Base-by-base conservation (phyloP, 2,888 invertebrate species). In the Yponomeuta malinellus region DNA sequence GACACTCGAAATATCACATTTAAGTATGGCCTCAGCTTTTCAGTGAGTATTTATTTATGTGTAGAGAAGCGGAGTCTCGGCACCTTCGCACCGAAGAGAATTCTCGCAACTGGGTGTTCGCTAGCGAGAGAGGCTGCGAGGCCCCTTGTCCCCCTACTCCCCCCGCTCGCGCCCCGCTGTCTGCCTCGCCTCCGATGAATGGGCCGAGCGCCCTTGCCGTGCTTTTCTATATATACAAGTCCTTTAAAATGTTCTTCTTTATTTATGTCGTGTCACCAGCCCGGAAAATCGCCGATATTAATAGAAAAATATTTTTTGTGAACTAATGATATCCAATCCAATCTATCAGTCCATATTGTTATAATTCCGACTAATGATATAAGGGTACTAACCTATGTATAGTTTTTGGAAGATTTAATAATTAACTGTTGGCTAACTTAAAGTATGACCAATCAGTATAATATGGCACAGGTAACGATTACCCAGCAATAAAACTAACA, bases 111-210 rank as follows among this genome's bases (percentile, higher is more conserved):
- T 80, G 78, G 78, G 78, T 79, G 81, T 82, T 81, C 81, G 86
- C 86, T 88, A 84, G 85, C 81, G 78, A 80, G 84, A 73, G 73
- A 72, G 63, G 52, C 43, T 68, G 31, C 69, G 33, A 84, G 83
- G 83, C 81, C 80, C 66, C 78, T 81, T 81, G 79, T 75, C 77
- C 76, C 75, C 75, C 75, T 75, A 74, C 73, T 72, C 77, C 76
- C 75, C 77, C 74, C 75, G 71, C 74, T 73, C 72, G 73, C 79
- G 76, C 75, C 82, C 85, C 89, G 87, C 89, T 82, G 84, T 85
- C 86, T 87, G 85, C 83, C 82, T 81, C 78, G 76, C 78, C 72
- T 78, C 87, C 88, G 83, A 92, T 92, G 91, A 92, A 92, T 92
- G 91, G 83, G 85, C 77, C 80, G 75, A 83, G 64, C 83, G 80